Conservation (phyloP, 2,797 vertebrate species). For the Sardinella longiceps region DNA sequence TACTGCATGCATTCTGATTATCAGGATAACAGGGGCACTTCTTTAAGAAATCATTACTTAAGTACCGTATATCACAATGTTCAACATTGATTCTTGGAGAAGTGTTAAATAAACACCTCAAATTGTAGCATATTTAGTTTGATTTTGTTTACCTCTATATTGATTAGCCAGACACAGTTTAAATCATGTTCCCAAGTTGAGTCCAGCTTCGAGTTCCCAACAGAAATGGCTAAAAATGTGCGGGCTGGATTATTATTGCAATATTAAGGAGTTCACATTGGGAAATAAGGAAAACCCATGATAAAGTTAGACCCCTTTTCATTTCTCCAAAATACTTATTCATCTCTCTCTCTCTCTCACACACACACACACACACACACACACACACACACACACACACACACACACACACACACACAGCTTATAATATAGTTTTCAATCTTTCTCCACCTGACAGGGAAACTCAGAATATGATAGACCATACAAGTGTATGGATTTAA, state of each 20-base stretch:
- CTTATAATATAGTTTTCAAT: no score
- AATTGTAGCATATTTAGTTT: background rate
- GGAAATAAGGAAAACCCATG: background rate
- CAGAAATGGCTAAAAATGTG: background rate
- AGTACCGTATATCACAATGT: background rate
- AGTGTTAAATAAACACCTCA: background rate
- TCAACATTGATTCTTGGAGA: background rate
- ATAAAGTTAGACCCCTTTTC: background rate
- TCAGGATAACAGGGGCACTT: no score
- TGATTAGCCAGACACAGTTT: background rate
- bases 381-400: background rate
- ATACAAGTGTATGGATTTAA: no score
- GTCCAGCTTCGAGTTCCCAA: background rate
- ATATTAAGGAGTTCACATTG: background rate
- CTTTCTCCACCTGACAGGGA: no score
- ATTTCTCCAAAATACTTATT: background rate
- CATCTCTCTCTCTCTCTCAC: no score
- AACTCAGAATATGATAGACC: no score
- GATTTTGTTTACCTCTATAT: background rate
- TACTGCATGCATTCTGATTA: no score
- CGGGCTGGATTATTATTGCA: background rate
- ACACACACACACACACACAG: background rate
- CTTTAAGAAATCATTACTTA: background rate
- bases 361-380: no score
- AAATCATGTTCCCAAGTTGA: background rate